Percentiles rank a stretch among this genome's conserved stretches.
phyloP scores from a whole-genome alignment of 2,113 vertebrate genomes.

The Phainopepla nitens region DNA sequence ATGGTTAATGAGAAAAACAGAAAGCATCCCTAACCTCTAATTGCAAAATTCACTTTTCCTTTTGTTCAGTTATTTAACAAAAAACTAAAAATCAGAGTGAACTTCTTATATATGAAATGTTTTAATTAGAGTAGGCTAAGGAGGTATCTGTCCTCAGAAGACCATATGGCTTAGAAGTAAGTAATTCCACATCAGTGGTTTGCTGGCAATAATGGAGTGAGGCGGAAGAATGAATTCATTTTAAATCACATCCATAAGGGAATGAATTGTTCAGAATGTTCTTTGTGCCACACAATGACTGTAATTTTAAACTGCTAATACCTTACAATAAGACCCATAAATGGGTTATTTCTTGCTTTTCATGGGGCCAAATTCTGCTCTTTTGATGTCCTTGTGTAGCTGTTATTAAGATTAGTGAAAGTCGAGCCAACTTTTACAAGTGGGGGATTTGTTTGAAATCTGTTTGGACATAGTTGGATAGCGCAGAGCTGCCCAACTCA shows the following conservation, averaged over 20 bases:
- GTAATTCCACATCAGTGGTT: slow-evolving; percentile 68
- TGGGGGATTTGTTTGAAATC: background rate
- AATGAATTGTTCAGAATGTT: slow-evolving; percentile 52
- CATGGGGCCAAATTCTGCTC: slow-evolving; percentile 17
- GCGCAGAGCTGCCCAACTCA: background rate
- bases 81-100: slow-evolving; percentile 13
- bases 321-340: slow-evolving; percentile 47
- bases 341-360: slow-evolving; percentile 49
- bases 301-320: slow-evolving; percentile 63
- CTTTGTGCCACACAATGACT: slow-evolving; percentile 58
- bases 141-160: slow-evolving; percentile 51
- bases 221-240: slow-evolving; percentile 60
- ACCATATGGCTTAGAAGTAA: slow-evolving; percentile 62
- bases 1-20: background rate
- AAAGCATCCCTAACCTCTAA: background rate
- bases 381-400: slow-evolving; percentile 22
- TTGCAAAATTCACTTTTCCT: slow-evolving; percentile 1
- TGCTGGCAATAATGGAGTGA: slow-evolving; percentile 58
- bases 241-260: slow-evolving; percentile 60
- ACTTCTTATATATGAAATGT: slow-evolving; percentile 1
- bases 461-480: background rate
- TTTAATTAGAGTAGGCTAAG: slow-evolving; percentile 51
- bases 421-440: background rate
- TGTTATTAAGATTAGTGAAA: slow-evolving; percentile 16
- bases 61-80: background rate